These are phyloP conservation scores for Coturnix japonica DNA, from an alignment of 2,113 vertebrate genomes.

Conservation along the genomic window DNA sequence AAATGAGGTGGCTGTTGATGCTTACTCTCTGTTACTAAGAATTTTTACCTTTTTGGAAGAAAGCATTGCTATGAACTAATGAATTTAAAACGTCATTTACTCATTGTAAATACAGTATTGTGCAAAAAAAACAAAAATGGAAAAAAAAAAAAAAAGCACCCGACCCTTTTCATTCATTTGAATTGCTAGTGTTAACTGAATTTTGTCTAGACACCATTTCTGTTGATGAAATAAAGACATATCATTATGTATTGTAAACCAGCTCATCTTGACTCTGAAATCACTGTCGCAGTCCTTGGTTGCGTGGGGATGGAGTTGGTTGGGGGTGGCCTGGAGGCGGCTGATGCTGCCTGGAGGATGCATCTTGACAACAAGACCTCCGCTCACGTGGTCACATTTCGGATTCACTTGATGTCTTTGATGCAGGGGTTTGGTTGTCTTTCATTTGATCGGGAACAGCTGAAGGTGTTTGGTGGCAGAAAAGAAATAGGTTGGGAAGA, in stretches of 20 bases:
- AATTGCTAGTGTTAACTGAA: conserved; percentile 98
- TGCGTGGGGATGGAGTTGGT: fast-evolving
- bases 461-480: neutral
- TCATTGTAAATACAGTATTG: conserved; percentile 99
- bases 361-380: neutral
- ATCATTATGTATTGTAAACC: conserved; percentile 88
- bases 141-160: conserved; percentile 40
- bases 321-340: neutral
- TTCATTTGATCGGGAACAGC: conserved; percentile 27
- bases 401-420: neutral
- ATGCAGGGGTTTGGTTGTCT: neutral
- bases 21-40: conserved; percentile 97
- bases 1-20: conserved; percentile 96
- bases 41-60: conserved; percentile 92
- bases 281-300: neutral
- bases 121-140: conserved; percentile 83
- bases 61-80: conserved; percentile 95
- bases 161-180: conserved; percentile 92
- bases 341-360: neutral
- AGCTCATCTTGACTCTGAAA: conserved; percentile 37
- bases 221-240: conserved; percentile 99
- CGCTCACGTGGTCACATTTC: neutral
- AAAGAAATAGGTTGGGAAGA: conserved; percentile 8
- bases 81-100: conserved; percentile 92
- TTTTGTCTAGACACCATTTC: conserved; percentile 99